Base-by-base conservation (phyloP, 2,888 invertebrate genomes). In the Lasiommata megera region DNA sequence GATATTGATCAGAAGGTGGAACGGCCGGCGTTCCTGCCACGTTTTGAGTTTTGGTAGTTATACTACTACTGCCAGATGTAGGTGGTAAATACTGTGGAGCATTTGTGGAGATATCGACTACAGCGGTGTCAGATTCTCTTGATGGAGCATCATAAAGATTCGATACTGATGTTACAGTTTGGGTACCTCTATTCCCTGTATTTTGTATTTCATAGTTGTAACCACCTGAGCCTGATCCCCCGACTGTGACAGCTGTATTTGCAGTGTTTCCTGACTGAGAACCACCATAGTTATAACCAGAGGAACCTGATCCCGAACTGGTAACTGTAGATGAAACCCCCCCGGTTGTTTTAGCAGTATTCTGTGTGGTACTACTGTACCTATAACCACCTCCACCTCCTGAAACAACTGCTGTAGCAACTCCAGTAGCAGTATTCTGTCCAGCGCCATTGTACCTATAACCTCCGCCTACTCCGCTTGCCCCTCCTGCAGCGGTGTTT, bases 21-120 rank as follows among this genome's bases (percentile, higher is more conserved):
- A 43, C 47, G n/a, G 47, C 56, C n/a, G 46, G 50, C n/a, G 40
- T 36, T 52, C 63, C 53, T 53, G 62, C 56, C 58, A 54, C 61
- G 40, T 62, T 47, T 36, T 63, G 65, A 40, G 61, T 60, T 47
- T 62, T 68, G n/a, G 56, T 56, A 14, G 61, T 46, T 6, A 67
- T 63, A 56, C 67, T 66, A 43, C 61, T 62, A 23, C 57, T 65
- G 14, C 57, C 60, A 9, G 56, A 56, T 36, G 54, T 57, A 3
- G 88, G 88, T 6, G 87, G 88, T 57, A 88, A 76, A 69, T 88
- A 88, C 66, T 73, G 73, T 11, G 85, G 85, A 40, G 84, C 86
- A 58, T 73, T 86, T 16, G 85, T 86, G 11, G 86, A 86, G 11
- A 74, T 71, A 34, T 47, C 61, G 50, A 54, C 61, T 16, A 65